Evolutionary conservation across 2,888 invertebrate species (phyloP), one percentile per base, ranked within the genome.

Genomic region (Eupithecia exiguata): DNA sequence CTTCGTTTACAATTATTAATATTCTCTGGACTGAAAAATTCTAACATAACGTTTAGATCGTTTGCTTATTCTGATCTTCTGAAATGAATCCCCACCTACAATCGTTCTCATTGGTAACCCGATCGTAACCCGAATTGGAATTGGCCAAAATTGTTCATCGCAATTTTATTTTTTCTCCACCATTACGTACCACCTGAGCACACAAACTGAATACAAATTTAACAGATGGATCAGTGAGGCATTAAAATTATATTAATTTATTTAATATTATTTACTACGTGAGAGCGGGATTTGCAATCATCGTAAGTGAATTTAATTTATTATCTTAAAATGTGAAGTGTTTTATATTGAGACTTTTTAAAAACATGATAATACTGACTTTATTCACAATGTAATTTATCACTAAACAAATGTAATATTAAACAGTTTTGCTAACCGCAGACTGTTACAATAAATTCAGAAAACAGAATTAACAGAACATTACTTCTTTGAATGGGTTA

Each of bases 51-150:
- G 1, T 58, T 53, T 9, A 21, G 53, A 58, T 25, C 21, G 25
- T 14, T 25, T 5, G 25, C 25, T 58, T 25, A 25, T 25, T 25
- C 14, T 25, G 25, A 58, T 25, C 58, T 14, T 25, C 58, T 58
- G 7, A 25, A 58, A 58, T 58, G 12, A 58, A 58, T 70, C 58
- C 70, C 30, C 65, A 12, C n/a, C 49, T 40, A 62, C 68, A 72
- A 69, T 71, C 71, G 66, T 71, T 68, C 74, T 73, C 74, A 68
- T 74, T 71, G 61, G 70, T 68, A 76, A 73, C 46, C 71, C 65
- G 38, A 21, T 46, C 70, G 36, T 68, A 70, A 40, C 70, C 62
- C 36, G 68, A 74, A 74, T 74, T 74, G 72, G 72, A 74, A 76
- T 78, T 69, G 74, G 49, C 65, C 63, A 65, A 70, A 75, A 72